Percentiles rank a stretch among this genome's conserved stretches.
Conservation (phyloP, 37 sponge, comb jelly and placozoan species). For the Theonella swinhoei region DNA sequence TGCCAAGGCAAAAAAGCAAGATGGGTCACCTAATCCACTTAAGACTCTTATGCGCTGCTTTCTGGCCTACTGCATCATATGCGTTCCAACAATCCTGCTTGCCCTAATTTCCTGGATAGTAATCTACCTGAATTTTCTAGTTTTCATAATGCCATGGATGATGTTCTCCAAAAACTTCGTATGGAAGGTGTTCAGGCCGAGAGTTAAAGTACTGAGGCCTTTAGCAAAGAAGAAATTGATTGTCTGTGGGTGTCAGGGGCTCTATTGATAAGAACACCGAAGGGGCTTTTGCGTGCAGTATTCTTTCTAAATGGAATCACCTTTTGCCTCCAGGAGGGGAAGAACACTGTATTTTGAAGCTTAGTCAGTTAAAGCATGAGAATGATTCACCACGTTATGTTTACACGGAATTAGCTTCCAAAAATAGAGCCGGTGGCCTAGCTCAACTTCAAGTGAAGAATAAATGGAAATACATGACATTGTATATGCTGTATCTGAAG, state of each 20-base stretch:
- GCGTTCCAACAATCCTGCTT: neutral
- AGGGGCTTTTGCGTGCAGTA: conserved; percentile 46
- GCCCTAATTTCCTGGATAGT: neutral
- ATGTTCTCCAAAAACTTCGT: conserved; percentile 10
- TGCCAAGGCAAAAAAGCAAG: conserved; percentile 18
- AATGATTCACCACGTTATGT: neutral
- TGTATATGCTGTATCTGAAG: conserved; percentile 9
- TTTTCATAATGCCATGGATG: conserved; percentile 10
- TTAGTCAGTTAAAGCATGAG: conserved; percentile 9
- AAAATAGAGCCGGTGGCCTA: conserved; percentile 46
- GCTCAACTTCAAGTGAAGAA: conserved; percentile 17
- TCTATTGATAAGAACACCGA: conserved; percentile 12
- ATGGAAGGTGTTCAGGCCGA: conserved; percentile 16
- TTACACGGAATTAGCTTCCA: conserved; percentile 52
- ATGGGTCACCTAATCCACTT: conserved; percentile 4
- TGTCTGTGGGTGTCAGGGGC: conserved; percentile 29
- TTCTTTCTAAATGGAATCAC: conserved; percentile 53
- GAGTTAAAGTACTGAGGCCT: conserved; percentile 5
- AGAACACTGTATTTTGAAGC: conserved; percentile 43
- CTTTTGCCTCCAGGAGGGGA: conserved; percentile 43
- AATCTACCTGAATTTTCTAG: neutral
- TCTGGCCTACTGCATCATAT: conserved; percentile 14
- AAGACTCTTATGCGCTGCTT: neutral
- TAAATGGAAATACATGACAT: conserved; percentile 24
- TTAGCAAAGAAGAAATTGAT: conserved; percentile 7